phyloP scores from a whole-genome alignment of 2,888 invertebrate genomes.

The Venusia cambrica region DNA sequence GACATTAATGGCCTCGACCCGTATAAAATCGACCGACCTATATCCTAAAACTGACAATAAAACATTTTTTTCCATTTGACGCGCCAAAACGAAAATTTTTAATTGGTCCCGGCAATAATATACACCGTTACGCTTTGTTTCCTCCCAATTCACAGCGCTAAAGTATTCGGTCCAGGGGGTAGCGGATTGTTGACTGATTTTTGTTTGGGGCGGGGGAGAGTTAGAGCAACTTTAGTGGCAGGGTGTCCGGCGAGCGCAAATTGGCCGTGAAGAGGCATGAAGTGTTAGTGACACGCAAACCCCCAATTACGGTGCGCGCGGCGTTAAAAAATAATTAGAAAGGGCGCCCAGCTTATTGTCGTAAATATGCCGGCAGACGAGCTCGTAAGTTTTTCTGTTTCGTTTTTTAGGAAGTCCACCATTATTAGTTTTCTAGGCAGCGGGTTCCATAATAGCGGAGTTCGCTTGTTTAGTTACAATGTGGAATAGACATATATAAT shows the following conservation, averaged over 20 bases:
- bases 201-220: conserved; percentile 10
- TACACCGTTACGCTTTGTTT: conserved; percentile 46
- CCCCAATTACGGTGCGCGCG: conserved; percentile 54
- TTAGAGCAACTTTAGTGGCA: conserved; percentile 19
- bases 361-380: too few species aligned
- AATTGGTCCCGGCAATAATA: conserved; percentile 51
- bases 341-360: conserved; percentile 40
- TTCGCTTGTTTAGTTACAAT: too few species aligned
- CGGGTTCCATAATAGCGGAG: too few species aligned
- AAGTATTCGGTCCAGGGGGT: conserved; percentile 22
- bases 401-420: too few species aligned
- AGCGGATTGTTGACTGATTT: conserved; percentile 14
- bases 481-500: too few species aligned
- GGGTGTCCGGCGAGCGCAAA: conserved; percentile 23
- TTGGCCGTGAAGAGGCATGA: conserved; percentile 47
- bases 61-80: conserved; percentile 35
- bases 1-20: not conserved
- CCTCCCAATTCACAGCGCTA: conserved; percentile 33
- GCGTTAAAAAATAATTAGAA: conserved; percentile 69
- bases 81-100: conserved; percentile 45
- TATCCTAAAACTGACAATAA: conserved; percentile 37
- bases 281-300: conserved; percentile 59
- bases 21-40: conserved; percentile 22
- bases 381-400: too few species aligned
- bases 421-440: too few species aligned